Base-by-base conservation (phyloP, 1,140 invertebrate genomes). In the Chelonus insularis region DNA sequence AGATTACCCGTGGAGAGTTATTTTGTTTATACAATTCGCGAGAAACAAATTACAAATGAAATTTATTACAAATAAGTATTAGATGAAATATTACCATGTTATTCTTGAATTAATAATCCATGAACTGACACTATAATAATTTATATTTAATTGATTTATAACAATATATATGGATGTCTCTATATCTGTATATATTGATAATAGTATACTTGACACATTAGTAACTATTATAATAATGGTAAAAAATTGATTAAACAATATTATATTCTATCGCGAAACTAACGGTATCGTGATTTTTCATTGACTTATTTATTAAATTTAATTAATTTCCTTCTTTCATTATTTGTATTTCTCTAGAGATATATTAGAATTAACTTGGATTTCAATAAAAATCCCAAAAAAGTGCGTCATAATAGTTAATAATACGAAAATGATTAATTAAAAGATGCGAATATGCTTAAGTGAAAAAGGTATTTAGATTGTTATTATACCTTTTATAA, bases 401-500 rank as follows among this genome's bases (percentile, higher is more conserved):
- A 62, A 69, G 60, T 70, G 64, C 70, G 66, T 70, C 58, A 58
- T 41, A 52, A 60, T 66, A 65, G 64, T 68, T n/a, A n/a, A n/a
- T 70, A 69, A 72, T 69, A 71, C 59, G 66, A 64, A 74, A 74
- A 73, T 73, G 68, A n/a, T n/a, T n/a, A n/a, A 74, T 72, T 71
- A 67, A 75, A 72, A 66, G 65, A 62, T 67, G 69, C 66, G 68
- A 76, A 72, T 73, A 67, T 75, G 71, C 69, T 74, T 69, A 29
- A 43, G 70, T 76, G 72, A 71, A 72, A 70, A 70, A 76, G 77
- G 71, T 75, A 79, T 77, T 78, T 73, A 80, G 73, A 66, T 60
- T 71, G 77, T 76, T 75, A 72, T 71, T 76, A 79, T 81, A 81
- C 79, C 79, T 81, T 80, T 74, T 71, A 52, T 66, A 56, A 62